Evolutionary conservation across 2,797 vertebrate species (phyloP).

Genomic region (Platyrinchus mystaceus): DNA sequence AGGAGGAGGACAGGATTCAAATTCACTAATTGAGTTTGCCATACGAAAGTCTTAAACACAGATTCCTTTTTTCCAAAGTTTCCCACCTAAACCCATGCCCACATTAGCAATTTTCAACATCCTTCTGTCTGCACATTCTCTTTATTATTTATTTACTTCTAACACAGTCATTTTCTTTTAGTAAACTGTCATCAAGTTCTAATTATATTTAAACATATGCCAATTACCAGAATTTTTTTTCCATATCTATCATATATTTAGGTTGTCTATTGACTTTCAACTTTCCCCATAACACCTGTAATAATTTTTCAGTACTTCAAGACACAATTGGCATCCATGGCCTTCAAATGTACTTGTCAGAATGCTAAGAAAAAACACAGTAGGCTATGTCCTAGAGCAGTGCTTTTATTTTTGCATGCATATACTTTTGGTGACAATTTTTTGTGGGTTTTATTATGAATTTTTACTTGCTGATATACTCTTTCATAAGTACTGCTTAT

Average conservation of each 20-base stretch:
- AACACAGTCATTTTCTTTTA: background rate
- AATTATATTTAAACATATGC: background rate
- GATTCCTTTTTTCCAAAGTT: background rate
- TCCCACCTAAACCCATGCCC: background rate
- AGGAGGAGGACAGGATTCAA: background rate
- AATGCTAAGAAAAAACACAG: background rate
- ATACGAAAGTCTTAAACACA: background rate
- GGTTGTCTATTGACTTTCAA: background rate
- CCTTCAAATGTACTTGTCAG: background rate
- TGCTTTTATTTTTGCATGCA: background rate
- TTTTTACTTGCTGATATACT: conserved; percentile 15
- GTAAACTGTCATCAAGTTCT: background rate
- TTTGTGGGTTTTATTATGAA: background rate
- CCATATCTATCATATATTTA: background rate
- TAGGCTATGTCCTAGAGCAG: background rate
- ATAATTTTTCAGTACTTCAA: background rate
- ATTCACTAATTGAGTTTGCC: background rate
- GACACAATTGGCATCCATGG: background rate
- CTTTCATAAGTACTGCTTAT: background rate
- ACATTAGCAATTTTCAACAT: background rate
- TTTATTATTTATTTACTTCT: background rate
- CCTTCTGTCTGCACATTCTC: background rate
- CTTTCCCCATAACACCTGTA: background rate
- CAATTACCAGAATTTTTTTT: background rate
- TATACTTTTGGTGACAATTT: background rate